Base-by-base conservation (phyloP, 2,113 vertebrate genomes). In the Candoia aspera region DNA sequence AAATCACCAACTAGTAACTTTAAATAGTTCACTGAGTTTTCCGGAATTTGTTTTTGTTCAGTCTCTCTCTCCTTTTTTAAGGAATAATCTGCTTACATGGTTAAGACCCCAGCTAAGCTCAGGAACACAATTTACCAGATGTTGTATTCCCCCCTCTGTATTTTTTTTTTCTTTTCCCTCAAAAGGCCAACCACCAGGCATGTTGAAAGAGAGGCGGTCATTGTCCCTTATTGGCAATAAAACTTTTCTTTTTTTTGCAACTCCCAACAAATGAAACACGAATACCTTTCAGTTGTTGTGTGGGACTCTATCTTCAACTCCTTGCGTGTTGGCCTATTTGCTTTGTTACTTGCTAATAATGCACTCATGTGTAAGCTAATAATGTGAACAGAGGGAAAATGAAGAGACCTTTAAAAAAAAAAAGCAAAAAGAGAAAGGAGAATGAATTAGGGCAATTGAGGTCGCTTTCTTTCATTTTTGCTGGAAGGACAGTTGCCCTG, bases 31-130 rank as follows among this genome's bases (percentile, higher is more conserved):
- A 98, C 97, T 97, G 97, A 97, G 97, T 97, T 97, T 98, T 97
- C 97, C 96, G 97, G 97, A 97, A 98, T 98, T 97, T 97, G 97
- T 90, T 98, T 97, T 98, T 98, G 97, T 98, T 97, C 98, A 96
- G 55, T 73, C 24, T 73, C 9, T 68, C 23, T 79, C 2, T 55
- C 23, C 37, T 10, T 49, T 42, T 64, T 54, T 19, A 87, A 96
- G 98, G 98, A 99, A 98, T 99, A 98, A 98, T 99, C 98, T 99
- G 98, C 98, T 99, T 99, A 98, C 98, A 99, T 99, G 98, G 98
- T 99, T 99, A 99, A 98, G 96, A 97, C 97, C 97, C 97, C 94
- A 96, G 98, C 98, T 98, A 98, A 99, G 98, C 98, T 98, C 98
- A 96, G 98, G 98, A 98, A 99, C 98, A 99, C 98, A 98, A 99